Evolutionary conservation across 1,140 invertebrate genomes (phyloP).

Genomic region (Trachelipus rathkii): DNA sequence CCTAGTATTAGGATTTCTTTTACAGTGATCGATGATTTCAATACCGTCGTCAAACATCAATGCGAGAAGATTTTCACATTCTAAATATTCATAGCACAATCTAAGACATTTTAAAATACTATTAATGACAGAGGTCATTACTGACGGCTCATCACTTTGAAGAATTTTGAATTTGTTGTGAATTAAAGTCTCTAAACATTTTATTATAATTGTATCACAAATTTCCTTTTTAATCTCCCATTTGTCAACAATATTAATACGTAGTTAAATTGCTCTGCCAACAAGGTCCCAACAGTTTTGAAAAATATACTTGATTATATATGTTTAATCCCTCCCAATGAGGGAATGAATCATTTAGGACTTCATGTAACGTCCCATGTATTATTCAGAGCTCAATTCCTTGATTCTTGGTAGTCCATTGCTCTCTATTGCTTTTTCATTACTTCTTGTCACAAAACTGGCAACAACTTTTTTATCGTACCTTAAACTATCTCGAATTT

Average conservation of each 20-base stretch:
- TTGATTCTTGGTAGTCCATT: too few species aligned
- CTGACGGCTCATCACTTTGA: not conserved
- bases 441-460: too few species aligned
- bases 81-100: not conserved
- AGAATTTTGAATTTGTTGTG: not conserved
- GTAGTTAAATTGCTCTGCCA: not conserved
- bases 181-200: slow-evolving; percentile 1
- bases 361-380: too few species aligned
- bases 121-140: not conserved
- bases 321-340: too few species aligned
- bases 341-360: too few species aligned
- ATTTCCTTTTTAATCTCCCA: not conserved
- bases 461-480: too few species aligned
- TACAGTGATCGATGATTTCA: not conserved
- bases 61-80: not conserved
- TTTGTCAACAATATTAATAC: not conserved
- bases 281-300: not conserved
- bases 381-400: too few species aligned
- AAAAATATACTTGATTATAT: not conserved
- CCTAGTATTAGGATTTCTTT: not conserved
- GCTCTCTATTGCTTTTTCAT: too few species aligned
- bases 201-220: not conserved
- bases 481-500: too few species aligned
- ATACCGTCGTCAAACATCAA: not conserved
- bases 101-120: not conserved